These are phyloP conservation scores for Chloromyia formosa DNA, from an alignment of 2,888 invertebrate species.

Conservation along the genomic window DNA sequence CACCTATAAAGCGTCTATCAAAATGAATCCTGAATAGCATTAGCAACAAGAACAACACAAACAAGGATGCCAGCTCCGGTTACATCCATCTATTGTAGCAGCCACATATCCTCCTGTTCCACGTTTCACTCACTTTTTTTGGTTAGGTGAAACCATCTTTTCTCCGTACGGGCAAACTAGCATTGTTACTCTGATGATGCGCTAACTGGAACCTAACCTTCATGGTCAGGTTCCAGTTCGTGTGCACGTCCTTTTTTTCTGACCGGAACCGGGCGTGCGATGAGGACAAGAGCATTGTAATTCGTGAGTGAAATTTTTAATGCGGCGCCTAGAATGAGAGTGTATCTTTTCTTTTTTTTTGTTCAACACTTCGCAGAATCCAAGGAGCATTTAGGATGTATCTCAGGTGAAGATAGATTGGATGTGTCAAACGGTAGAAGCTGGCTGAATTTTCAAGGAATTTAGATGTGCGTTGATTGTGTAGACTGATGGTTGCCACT, in stretches of 20 bases:
- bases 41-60: not conserved
- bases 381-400: not conserved
- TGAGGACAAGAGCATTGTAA: not conserved
- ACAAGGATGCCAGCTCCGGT: not conserved
- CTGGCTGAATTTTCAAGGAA: too few relatives aligned
- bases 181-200: constrained; percentile 15
- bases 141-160: not conserved
- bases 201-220: constrained; percentile 19
- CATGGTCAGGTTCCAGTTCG: too few relatives aligned
- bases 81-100: not conserved
- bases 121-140: too few relatives aligned
- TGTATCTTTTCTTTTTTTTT: too few relatives aligned
- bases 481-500: too few relatives aligned
- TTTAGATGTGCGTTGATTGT: too few relatives aligned
- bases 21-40: not conserved
- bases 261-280: not conserved
- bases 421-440: not conserved
- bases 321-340: constrained; percentile 3
- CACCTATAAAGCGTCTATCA: constrained; percentile 36
- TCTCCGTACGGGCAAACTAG: not conserved
- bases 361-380: not conserved
- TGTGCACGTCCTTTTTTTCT: constrained; percentile 2
- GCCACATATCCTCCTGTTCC: too few relatives aligned
- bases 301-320: constrained; percentile 36
- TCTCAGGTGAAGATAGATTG: not conserved